Evolutionary conservation across 2,113 vertebrate genomes (phyloP).

Genomic region (Pantherophis guttatus): DNA sequence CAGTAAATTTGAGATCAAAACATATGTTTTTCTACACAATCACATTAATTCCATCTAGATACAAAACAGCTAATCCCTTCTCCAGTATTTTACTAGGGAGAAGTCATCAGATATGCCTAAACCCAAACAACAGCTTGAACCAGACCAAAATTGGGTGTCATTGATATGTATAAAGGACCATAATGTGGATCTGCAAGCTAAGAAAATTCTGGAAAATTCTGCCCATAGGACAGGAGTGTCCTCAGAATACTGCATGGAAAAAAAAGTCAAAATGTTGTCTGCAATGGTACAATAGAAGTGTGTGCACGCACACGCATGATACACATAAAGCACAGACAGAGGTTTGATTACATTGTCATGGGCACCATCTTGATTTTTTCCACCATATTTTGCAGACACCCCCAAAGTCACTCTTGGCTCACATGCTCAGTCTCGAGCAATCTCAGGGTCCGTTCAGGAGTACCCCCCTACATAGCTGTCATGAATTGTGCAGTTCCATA

Average conservation of each 20-base stretch:
- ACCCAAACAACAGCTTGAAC: neutral
- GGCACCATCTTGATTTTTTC: neutral
- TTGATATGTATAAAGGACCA: neutral
- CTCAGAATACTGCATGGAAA: neutral
- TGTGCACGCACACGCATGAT: fast-evolving
- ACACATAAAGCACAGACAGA: neutral
- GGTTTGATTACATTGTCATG: neutral
- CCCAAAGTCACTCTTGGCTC: neutral
- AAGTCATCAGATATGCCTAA: neutral
- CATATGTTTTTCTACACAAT: neutral
- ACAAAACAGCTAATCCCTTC: neutral
- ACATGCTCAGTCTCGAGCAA: neutral
- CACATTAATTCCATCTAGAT: neutral
- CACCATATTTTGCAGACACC: neutral
- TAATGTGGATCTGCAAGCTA: neutral
- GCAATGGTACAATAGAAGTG: neutral
- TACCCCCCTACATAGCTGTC: neutral
- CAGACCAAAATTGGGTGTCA: neutral
- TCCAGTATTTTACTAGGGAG: neutral
- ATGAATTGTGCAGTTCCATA: neutral
- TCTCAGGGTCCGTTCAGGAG: neutral
- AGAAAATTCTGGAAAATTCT: neutral
- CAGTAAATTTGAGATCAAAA: neutral
- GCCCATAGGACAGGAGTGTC: neutral
- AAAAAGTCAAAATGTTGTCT: neutral